phyloP scores from a whole-genome alignment of 2,113 vertebrate genomes.

The Diadophis punctatus region DNA sequence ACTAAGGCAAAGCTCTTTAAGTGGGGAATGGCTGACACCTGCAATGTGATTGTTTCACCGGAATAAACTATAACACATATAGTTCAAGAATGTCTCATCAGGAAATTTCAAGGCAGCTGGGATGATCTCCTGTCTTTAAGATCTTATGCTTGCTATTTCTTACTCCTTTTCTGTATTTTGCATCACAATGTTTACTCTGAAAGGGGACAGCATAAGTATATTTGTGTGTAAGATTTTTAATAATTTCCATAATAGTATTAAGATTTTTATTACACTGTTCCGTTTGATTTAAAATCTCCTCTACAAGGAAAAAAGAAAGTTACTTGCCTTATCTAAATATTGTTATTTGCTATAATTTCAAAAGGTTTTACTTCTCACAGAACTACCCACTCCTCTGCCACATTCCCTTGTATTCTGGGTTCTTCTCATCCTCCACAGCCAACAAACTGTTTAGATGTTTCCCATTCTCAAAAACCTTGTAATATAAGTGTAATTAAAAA shows the following conservation, averaged over 20 bases:
- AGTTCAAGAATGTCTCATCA: background rate
- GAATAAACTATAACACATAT: background rate
- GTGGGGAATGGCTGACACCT: background rate
- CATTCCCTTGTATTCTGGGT: background rate
- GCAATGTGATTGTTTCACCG: background rate
- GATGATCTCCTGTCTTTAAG: background rate
- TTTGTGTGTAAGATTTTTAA: background rate
- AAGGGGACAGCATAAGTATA: background rate
- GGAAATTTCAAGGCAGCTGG: background rate
- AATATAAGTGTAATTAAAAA: background rate
- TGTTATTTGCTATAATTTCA: background rate
- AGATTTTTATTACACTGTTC: background rate
- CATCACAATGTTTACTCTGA: background rate
- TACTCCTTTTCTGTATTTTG: background rate
- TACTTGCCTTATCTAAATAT: background rate
- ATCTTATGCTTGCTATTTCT: background rate
- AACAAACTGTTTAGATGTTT: background rate
- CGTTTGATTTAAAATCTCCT: background rate
- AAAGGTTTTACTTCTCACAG: background rate
- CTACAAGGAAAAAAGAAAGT: background rate
- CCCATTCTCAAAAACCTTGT: background rate
- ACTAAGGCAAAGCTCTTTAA: background rate
- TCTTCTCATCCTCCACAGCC: background rate
- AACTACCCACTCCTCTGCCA: background rate
- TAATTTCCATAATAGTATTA: background rate